Evolutionary conservation across 2,888 invertebrate species (phyloP).

Genomic region (Phalera bucephala): DNA sequence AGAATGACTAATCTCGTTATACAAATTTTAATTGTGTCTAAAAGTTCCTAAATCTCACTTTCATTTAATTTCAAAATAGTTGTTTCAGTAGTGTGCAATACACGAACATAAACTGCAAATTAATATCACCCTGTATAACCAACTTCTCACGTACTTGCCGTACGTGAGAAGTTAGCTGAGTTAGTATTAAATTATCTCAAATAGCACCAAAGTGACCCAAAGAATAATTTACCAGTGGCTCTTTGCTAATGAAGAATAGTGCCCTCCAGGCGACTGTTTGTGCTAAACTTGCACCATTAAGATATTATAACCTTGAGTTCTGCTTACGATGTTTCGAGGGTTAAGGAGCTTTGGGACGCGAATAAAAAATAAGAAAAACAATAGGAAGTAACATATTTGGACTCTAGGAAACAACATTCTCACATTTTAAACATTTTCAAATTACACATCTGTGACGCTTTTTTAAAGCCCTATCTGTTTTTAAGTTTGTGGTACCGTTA

Average conservation of each 20-base stretch:
- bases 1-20: too few species aligned
- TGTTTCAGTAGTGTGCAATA: too few species aligned
- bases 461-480: too few species aligned
- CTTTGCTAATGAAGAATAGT: slow-evolving; percentile 76
- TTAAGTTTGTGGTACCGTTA: too few species aligned
- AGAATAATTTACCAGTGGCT: slow-evolving; percentile 75
- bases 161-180: slow-evolving; percentile 64
- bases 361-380: slow-evolving; percentile 20
- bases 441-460: too few species aligned
- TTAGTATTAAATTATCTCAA: slow-evolving; percentile 77
- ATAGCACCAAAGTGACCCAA: slow-evolving; percentile 78
- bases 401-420: too few species aligned
- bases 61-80: too few species aligned
- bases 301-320: slow-evolving; percentile 71
- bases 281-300: slow-evolving; percentile 75
- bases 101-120: slow-evolving; percentile 31
- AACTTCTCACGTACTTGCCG: too few species aligned
- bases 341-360: slow-evolving; percentile 30
- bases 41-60: too few species aligned
- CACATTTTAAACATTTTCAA: too few species aligned
- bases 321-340: slow-evolving; percentile 40
- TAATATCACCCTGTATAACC: slow-evolving; percentile 42
- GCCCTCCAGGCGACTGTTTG: slow-evolving; percentile 70
- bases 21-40: too few species aligned
- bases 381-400: slow-evolving; percentile 13